Base-by-base conservation (phyloP, 1,140 invertebrate genomes). In the Eueides isabella region DNA sequence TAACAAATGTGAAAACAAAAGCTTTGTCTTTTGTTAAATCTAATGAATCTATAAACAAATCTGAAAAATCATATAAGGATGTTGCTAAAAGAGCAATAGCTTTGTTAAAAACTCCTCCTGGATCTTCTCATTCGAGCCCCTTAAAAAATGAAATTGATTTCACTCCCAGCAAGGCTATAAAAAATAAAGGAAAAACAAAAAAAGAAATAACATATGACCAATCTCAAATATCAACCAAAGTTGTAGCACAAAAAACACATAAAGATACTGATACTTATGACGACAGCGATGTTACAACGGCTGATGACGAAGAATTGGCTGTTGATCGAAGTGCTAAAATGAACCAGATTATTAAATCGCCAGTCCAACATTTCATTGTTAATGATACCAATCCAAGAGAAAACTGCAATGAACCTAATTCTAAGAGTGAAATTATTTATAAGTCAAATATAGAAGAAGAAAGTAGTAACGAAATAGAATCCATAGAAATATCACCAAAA, bases 1-100 rank as follows among this genome's bases (percentile, higher is more conserved):
- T 94, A 38, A 94, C 88, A 4, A 94, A 93, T 68, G 92, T 94
- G 1, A 95, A 95, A 83, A 93, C 88, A 44, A 95, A 94, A 78
- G 92, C 94, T 26, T 80, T 94, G 64, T 94, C 93, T 72, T 89
- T 94, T 30, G 87, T 94, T 11, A 94, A 91, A 84, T 67, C 84
- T 72, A 85, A 91, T 84, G 88, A 94, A 72, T 82, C 67, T 30
- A 74, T 71, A 12, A 70, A 23, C 28, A 77, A 77, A 12, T 74
- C 82, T 38, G 67, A 76, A 29, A 87, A 82, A 68, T 71, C 78
- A 55, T 73, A 82, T 67, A 75, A 82, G 38, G 79, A 82, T 64
- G 80, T 92, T 2, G 79, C 85, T 14, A 88, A 86, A 72, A 85
- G 77, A 73, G 86, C 87, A 12, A 76, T 85, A 64, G 71, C 80